Percentiles rank a stretch among this genome's conserved stretches.
phyloP scores from a whole-genome alignment of 1,140 invertebrate genomes.

The Augochlora pura region DNA sequence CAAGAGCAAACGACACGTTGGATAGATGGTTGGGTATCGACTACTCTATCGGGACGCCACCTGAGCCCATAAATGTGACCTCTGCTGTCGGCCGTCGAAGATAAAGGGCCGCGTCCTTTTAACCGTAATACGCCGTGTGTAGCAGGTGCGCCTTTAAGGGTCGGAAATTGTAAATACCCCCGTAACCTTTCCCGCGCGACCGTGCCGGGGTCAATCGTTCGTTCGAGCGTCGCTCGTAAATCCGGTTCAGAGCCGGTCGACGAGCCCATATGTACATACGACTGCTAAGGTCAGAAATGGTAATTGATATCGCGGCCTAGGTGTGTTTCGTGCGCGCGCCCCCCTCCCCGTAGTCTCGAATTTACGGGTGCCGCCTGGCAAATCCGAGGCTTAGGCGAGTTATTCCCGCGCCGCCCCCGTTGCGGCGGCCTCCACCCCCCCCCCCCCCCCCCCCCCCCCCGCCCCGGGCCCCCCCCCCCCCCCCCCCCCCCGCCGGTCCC shows the following conservation, averaged over 20 bases:
- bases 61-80: slow-evolving; percentile 52
- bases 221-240: slow-evolving; percentile 28
- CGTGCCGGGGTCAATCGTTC: slow-evolving; percentile 11
- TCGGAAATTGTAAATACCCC: slow-evolving; percentile 46
- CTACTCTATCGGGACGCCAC: slow-evolving; percentile 52
- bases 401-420: neutral
- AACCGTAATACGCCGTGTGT: slow-evolving; percentile 25
- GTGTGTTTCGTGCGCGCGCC: neutral
- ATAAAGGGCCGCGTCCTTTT: slow-evolving; percentile 47
- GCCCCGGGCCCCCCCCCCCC: too few relatives aligned
- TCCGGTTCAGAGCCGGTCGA: slow-evolving; percentile 19
- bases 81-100: slow-evolving; percentile 7
- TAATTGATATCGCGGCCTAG: slow-evolving; percentile 24
- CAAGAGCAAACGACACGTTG: slow-evolving; percentile 23
- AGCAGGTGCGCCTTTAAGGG: slow-evolving; percentile 51
- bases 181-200: neutral
- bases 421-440: too few relatives aligned
- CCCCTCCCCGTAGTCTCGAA: neutral
- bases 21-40: slow-evolving; percentile 44
- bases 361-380: slow-evolving; percentile 8
- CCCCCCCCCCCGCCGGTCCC: too few relatives aligned
- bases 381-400: slow-evolving; percentile 9
- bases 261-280: slow-evolving; percentile 5
- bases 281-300: slow-evolving; percentile 45
- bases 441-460: too few relatives aligned